A percentile compares a stretch with the other conserved stretches of the same genome.
These are phyloP conservation scores for Melieria omissa DNA, from an alignment of 2,888 invertebrate genomes.

Conservation along the genomic window DNA sequence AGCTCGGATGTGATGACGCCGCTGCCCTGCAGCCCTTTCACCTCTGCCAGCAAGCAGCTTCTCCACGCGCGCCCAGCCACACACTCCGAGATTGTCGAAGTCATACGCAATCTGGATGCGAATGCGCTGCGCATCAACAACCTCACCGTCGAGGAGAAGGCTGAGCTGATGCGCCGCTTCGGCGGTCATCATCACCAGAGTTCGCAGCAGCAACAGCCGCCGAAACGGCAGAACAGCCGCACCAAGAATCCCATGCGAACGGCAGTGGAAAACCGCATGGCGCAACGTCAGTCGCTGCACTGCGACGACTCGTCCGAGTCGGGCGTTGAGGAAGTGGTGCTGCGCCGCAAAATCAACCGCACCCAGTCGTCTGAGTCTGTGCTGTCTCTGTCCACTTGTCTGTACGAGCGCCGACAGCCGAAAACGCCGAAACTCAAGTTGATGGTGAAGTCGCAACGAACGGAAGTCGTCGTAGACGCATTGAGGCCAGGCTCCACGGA, in stretches of 20 bases:
- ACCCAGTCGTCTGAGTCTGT: constrained; percentile 39
- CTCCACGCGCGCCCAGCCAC: constrained; percentile 47
- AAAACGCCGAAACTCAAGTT: constrained; percentile 57
- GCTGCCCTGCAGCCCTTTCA: constrained; percentile 45
- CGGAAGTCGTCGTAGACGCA: constrained; percentile 5
- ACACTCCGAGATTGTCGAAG: constrained; percentile 61
- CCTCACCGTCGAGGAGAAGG: constrained; percentile 52
- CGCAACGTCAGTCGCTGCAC: background rate
- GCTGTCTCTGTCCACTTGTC: constrained; percentile 28
- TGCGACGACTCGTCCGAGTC: constrained; percentile 36
- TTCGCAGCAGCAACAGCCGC: constrained; percentile 19
- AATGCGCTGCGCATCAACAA: constrained; percentile 59
- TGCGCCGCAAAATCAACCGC: constrained; percentile 48
- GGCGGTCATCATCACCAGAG: constrained; percentile 26
- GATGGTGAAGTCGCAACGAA: constrained; percentile 44
- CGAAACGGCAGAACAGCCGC: constrained; percentile 19
- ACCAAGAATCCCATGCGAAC: constrained; percentile 18
- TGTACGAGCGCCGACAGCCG: constrained; percentile 59
- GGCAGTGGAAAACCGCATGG: constrained; percentile 21
- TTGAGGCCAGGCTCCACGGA: background rate
- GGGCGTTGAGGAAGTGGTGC: constrained; percentile 42
- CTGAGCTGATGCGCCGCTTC: constrained; percentile 47
- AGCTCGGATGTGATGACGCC: constrained; percentile 67
- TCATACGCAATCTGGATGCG: constrained; percentile 59
- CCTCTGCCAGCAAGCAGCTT: constrained; percentile 37